phyloP scores from a whole-genome alignment of 2,113 vertebrate species.

The Narcine bancroftii region DNA sequence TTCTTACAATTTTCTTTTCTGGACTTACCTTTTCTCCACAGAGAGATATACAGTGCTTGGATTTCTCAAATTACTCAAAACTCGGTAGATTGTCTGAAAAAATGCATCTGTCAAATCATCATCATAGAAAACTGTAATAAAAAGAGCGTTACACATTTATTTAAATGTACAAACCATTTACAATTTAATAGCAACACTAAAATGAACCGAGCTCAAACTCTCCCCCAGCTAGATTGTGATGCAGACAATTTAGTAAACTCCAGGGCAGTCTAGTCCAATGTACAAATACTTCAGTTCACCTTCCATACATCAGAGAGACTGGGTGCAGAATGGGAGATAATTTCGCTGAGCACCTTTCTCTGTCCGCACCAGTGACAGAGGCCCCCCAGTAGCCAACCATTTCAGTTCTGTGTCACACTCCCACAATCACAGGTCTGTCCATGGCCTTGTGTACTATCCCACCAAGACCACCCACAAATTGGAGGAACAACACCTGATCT shows the following conservation, averaged over 20 bases:
- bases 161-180: not conserved
- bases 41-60: slow-evolving; percentile 66
- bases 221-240: not conserved
- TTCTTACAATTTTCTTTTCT: not conserved
- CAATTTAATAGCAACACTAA: not conserved
- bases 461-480: too few relatives aligned
- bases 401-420: too few relatives aligned
- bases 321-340: too few relatives aligned
- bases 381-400: too few relatives aligned
- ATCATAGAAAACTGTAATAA: slow-evolving; percentile 77
- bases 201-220: not conserved
- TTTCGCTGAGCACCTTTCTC: too few relatives aligned
- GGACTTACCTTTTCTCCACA: slow-evolving; percentile 74
- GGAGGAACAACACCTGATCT: too few relatives aligned
- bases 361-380: too few relatives aligned
- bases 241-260: not conserved
- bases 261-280: not conserved
- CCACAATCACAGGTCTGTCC: too few relatives aligned
- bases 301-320: too few relatives aligned
- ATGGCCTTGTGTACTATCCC: too few relatives aligned
- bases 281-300: not conserved
- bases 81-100: slow-evolving; percentile 66
- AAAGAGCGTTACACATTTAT: not conserved
- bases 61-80: slow-evolving; percentile 60
- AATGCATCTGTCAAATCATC: slow-evolving; percentile 79